These are phyloP conservation scores for Latrodectus elegans DNA, from an alignment of 2,888 invertebrate genomes.

Conservation along the genomic window DNA sequence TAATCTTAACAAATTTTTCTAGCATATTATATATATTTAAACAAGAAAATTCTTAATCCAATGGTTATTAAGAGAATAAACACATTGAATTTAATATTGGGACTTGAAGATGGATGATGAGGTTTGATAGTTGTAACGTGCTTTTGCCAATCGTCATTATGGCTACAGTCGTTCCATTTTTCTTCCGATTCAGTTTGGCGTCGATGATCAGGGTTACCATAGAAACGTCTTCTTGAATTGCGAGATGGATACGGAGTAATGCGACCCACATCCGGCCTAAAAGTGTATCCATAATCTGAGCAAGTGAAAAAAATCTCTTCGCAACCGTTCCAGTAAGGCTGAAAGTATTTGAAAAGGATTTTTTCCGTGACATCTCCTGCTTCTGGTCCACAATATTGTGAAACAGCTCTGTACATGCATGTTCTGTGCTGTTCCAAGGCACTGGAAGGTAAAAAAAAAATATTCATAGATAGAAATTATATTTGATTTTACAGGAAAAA, in stretches of 20 bases:
- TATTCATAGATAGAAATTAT: no score
- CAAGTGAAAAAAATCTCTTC: background rate
- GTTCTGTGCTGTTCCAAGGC: constrained; percentile 19
- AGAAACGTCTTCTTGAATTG: background rate
- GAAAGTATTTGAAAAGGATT: constrained; percentile 27
- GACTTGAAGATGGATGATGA: no score
- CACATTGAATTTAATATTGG: no score
- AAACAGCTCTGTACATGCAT: constrained; percentile 17
- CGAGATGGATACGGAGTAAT: background rate
- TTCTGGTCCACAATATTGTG: constrained; percentile 20
- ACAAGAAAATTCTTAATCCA: no score
- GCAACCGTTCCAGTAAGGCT: constrained; percentile 3
- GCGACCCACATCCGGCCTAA: background rate
- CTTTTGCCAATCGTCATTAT: no score
- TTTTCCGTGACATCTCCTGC: constrained; percentile 8
- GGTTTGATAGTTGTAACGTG: no score
- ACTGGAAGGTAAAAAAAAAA: constrained; percentile 11
- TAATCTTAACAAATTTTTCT: no score
- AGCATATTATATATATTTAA: no score
- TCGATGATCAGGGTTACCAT: background rate
- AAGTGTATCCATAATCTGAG: background rate
- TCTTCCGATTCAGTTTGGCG: background rate
- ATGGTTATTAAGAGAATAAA: no score
- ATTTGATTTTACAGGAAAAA: no score
- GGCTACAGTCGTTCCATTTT: background rate